Conservation (phyloP, 37 sponge, comb jelly and placozoan species). For the Beroe ovata region DNA sequence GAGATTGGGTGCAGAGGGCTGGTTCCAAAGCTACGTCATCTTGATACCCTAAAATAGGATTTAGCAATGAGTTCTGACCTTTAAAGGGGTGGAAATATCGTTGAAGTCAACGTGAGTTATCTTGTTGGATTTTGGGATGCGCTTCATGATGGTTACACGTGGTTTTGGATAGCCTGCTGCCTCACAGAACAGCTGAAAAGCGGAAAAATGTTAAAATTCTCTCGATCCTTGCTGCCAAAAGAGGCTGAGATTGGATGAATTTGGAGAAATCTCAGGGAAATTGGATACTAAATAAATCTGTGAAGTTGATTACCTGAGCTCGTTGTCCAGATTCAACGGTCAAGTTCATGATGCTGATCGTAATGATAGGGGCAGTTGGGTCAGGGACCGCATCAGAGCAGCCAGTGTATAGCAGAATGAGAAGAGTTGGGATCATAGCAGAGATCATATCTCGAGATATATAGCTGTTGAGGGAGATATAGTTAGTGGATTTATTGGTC, state of each 20-base stretch:
- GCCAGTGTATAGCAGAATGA: too few relatives aligned
- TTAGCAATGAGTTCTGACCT: too few relatives aligned
- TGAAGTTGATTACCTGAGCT: neutral
- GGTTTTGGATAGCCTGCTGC: constrained; percentile 26
- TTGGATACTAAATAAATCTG: constrained; percentile 26
- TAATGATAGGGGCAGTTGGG: constrained; percentile 43
- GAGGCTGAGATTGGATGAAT: too few relatives aligned
- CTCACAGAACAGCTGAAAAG: constrained; percentile 29
- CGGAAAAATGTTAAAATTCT: neutral
- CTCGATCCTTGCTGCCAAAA: too few relatives aligned
- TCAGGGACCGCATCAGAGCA: constrained; percentile 15
- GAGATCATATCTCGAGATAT: too few relatives aligned
- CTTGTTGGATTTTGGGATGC: neutral
- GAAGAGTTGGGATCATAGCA: too few relatives aligned
- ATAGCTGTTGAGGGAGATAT: too few relatives aligned
- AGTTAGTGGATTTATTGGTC: too few relatives aligned
- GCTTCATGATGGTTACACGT: neutral
- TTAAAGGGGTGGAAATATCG: neutral
- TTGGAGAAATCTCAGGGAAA: too few relatives aligned
- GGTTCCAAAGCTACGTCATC: too few relatives aligned
- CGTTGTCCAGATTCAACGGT: constrained; percentile 8
- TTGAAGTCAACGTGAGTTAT: constrained; percentile 3
- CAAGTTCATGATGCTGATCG: neutral
- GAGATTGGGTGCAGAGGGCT: too few relatives aligned
- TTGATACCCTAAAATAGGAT: too few relatives aligned